A percentile compares a stretch with the other conserved stretches of the same genome.
Conservation (phyloP, 2,888 invertebrate species). For the Orthonychiurus folsomi region DNA sequence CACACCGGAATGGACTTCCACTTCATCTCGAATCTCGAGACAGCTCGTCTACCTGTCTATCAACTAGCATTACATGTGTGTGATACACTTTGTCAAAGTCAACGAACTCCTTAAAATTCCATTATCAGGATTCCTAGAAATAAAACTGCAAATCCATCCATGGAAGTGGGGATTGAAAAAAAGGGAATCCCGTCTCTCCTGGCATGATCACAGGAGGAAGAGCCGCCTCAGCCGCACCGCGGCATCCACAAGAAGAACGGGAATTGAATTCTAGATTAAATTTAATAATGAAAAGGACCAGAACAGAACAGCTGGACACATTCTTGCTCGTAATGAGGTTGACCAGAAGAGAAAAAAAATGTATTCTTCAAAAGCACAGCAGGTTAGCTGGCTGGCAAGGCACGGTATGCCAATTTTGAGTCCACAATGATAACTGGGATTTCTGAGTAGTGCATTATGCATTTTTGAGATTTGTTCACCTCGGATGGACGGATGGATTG, state of each 20-base stretch:
- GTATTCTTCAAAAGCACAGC: neutral
- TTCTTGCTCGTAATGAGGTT: neutral
- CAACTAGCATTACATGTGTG: too few species aligned
- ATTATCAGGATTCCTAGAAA: neutral
- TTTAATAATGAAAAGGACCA: neutral
- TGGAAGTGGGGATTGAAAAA: neutral
- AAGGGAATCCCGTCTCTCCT: neutral
- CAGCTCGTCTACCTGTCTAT: too few species aligned
- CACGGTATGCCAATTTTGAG: neutral
- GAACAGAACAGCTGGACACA: neutral
- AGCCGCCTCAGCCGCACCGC: too few species aligned
- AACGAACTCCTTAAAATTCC: neutral
- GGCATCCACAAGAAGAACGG: too few species aligned
- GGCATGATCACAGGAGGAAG: too few species aligned
- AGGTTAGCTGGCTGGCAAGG: neutral
- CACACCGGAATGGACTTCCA: too few species aligned
- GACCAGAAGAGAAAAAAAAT: neutral
- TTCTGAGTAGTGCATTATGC: slow-evolving; percentile 16
- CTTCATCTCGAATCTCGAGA: too few species aligned
- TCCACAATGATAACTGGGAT: slow-evolving; percentile 12
- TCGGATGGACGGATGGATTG: too few species aligned
- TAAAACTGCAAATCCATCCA: neutral
- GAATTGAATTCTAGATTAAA: neutral
- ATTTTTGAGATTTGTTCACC: neutral
- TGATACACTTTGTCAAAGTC: too few species aligned